Base-by-base conservation (phyloP, 1,140 invertebrate genomes). In the Centruroides sculpturatus region DNA sequence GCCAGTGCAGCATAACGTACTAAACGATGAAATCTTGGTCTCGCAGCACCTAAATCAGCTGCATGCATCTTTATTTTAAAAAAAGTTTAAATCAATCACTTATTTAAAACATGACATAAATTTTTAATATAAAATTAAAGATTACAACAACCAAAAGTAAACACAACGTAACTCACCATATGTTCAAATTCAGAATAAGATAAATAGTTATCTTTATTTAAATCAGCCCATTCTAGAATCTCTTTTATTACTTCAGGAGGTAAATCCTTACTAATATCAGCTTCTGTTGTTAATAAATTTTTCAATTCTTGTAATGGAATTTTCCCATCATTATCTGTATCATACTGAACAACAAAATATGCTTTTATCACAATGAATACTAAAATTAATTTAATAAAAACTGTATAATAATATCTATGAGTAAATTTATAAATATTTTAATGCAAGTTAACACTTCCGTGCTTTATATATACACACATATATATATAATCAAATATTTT, bases 181-280 rank as follows among this genome's bases (percentile, higher is more conserved):
- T 78, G 74, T 51, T 87, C 79, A 70, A 91, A 92, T 76, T 92
- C 88, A 35, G 81, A 76, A 70, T 85, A 88, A 66, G 84, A 81
- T 55, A 91, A 71, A 57, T 81, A 80, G 3, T 84, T 85, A 67
- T 86, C 82, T 67, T 81, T 79, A 72, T 91, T 80, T 12, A 74
- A 70, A 74, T 92, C 88, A 10, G 82, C 82, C 59, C 81, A 77
- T 6, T 76, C 71, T 74, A 90, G 78, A 60, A 91, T 85, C 69
- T 82, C 79, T 58, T 80, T 77, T 1, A 88, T 80, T 48, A 85
- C 81, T 63, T 83, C 79, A 51, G 79, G 73, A 10, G 88, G 87
- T 61, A 91, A 80, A 62, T 87, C 83, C 62, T 84, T 78, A 59
- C 78, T 80, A 13, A 69, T 23, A 73, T 79, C 83, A 58, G 79